Evolutionary conservation across 2,797 vertebrate genomes (phyloP).

Genomic region (Halcyon badia): DNA sequence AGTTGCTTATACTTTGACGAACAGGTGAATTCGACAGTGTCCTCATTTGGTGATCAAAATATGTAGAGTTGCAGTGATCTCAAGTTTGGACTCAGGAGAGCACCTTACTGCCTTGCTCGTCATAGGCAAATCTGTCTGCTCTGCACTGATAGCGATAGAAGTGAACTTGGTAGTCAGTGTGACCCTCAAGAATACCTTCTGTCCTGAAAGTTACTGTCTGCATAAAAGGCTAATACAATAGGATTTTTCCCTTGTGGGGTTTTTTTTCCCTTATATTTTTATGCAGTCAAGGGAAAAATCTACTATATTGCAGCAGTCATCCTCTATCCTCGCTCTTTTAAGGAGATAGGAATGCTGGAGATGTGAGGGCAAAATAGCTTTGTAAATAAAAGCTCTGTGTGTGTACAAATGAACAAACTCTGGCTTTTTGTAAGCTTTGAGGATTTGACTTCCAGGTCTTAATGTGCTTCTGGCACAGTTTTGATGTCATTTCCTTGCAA

Average conservation of each 20-base stretch:
- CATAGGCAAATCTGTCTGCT: neutral
- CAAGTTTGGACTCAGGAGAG: neutral
- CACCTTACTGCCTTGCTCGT: neutral
- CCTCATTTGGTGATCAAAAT: neutral
- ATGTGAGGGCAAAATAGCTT: neutral
- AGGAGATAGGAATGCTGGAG: conserved; percentile 19
- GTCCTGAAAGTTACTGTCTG: neutral
- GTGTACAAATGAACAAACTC: conserved; percentile 19
- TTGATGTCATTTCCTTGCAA: conserved; percentile 62
- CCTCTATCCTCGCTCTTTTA: neutral
- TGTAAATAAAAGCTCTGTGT: conserved; percentile 38
- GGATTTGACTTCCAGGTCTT: conserved; percentile 58
- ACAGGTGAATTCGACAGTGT: accelerated
- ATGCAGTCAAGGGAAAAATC: neutral
- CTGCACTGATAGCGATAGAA: neutral
- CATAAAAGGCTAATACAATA: neutral
- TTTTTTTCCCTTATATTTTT: neutral
- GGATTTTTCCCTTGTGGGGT: neutral
- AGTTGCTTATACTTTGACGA: neutral
- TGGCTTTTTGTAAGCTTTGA: conserved; percentile 43
- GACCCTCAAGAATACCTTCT: neutral
- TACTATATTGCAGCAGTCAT: neutral
- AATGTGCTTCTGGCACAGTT: conserved; percentile 44
- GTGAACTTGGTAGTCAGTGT: neutral
- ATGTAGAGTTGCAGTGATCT: neutral